Evolutionary conservation across 2,888 invertebrate genomes (phyloP).

Genomic region (Diabrotica balteata): DNA sequence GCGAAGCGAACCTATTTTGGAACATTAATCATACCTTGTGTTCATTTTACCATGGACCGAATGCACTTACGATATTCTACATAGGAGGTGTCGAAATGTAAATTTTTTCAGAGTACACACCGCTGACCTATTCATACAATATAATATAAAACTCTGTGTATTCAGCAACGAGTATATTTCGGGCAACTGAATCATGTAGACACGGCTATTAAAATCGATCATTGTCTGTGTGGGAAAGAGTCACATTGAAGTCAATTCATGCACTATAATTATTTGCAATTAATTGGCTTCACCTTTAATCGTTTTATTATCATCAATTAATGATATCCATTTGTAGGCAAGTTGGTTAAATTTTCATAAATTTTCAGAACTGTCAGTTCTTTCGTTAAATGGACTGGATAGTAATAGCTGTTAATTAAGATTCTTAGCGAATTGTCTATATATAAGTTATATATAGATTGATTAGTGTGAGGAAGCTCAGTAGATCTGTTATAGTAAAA

Average conservation of each 20-base stretch:
- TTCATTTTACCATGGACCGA: no score
- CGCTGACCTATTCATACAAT: not conserved
- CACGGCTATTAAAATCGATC: conserved; percentile 30
- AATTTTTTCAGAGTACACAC: no score
- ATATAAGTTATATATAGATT: no score
- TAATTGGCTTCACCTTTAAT: conserved; percentile 35
- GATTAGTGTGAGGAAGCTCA: no score
- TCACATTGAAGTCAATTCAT: conserved; percentile 45
- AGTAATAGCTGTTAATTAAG: no score
- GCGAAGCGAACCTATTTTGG: no score
- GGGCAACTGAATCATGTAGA: conserved; percentile 18
- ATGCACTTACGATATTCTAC: no score
- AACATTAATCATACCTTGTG: no score
- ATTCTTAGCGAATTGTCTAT: no score
- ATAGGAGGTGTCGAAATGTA: no score
- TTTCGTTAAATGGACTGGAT: no score
- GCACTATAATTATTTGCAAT: conserved; percentile 34
- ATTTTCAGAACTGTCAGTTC: not conserved
- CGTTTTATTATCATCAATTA: conserved; percentile 36
- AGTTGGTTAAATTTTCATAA: conserved; percentile 17
- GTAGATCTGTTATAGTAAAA: no score
- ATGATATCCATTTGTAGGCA: conserved; percentile 22
- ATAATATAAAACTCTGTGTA: not conserved
- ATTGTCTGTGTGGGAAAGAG: conserved; percentile 46
- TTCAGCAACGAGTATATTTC: conserved; percentile 16